Evolutionary conservation across 2,888 invertebrate genomes (phyloP).

Genomic region (Merodon equestris): DNA sequence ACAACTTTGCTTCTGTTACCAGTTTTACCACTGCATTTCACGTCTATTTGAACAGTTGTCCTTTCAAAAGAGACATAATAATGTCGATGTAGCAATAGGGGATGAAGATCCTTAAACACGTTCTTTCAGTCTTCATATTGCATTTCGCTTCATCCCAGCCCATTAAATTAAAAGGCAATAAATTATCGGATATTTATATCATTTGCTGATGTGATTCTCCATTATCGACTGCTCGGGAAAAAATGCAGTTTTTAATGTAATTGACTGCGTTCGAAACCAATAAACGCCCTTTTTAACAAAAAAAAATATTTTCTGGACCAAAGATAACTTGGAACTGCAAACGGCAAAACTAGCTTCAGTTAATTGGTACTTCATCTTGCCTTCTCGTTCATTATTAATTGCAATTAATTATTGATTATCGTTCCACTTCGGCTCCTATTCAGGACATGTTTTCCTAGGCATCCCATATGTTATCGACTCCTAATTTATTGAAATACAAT

Average conservation of each 20-base stretch:
- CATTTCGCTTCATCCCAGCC: constrained; percentile 74
- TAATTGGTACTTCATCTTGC: neutral
- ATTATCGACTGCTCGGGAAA: constrained; percentile 57
- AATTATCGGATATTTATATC: constrained; percentile 76
- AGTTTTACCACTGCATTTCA: constrained; percentile 38
- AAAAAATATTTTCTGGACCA: constrained; percentile 5
- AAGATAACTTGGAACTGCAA: no score
- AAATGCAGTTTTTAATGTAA: constrained; percentile 52
- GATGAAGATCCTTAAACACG: constrained; percentile 51
- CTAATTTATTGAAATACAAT: constrained; percentile 67
- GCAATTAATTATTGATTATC: constrained; percentile 65
- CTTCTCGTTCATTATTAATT: constrained; percentile 37
- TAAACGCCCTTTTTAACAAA: neutral
- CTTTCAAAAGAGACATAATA: constrained; percentile 20
- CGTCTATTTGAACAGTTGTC: constrained; percentile 58
- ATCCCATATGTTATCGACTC: constrained; percentile 46
- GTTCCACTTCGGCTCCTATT: constrained; percentile 37
- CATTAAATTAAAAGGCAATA: constrained; percentile 79
- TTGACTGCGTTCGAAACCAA: constrained; percentile 46
- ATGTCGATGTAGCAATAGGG: constrained; percentile 30
- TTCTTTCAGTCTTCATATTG: constrained; percentile 25
- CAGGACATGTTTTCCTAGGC: constrained; percentile 37
- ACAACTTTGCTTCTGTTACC: no score
- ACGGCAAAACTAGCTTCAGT: no score
- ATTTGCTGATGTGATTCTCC: constrained; percentile 71